Conservation (phyloP, 2,113 vertebrate species). For the Planiliza haematocheilus region DNA sequence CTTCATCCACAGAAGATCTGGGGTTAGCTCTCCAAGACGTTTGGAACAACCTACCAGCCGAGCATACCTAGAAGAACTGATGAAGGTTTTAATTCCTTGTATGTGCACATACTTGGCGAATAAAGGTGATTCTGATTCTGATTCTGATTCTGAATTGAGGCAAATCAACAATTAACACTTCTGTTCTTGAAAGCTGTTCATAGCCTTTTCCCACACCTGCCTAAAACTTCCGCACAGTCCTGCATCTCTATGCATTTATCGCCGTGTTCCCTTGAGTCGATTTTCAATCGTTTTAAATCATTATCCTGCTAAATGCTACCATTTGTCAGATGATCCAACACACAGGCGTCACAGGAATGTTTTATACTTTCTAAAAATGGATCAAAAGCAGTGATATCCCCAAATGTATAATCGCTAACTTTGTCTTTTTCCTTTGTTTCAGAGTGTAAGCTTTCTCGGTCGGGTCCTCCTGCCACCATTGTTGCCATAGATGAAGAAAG, state of each 20-base stretch:
- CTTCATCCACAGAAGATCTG: too few relatives aligned
- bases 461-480: constrained; percentile 96
- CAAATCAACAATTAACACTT: too few relatives aligned
- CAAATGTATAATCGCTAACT: background rate
- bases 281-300: constrained; percentile 4
- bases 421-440: constrained; percentile 39
- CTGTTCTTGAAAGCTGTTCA: too few relatives aligned
- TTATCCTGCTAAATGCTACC: constrained; percentile 7
- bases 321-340: background rate
- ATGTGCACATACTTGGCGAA: too few relatives aligned
- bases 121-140: too few relatives aligned
- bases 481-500: constrained; percentile 98
- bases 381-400: background rate
- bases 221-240: too few relatives aligned
- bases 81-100: too few relatives aligned
- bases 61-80: too few relatives aligned
- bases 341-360: background rate
- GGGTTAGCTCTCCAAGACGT: too few relatives aligned
- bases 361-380: background rate
- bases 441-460: constrained; percentile 97
- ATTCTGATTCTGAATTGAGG: too few relatives aligned
- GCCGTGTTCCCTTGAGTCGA: constrained; percentile 2
- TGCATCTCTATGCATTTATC: background rate
- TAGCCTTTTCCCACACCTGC: too few relatives aligned
- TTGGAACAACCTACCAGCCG: too few relatives aligned